These are phyloP conservation scores for Gnathonemus echidnorhynchus DNA, from an alignment of 2,113 vertebrate genomes.

Conservation along the genomic window DNA sequence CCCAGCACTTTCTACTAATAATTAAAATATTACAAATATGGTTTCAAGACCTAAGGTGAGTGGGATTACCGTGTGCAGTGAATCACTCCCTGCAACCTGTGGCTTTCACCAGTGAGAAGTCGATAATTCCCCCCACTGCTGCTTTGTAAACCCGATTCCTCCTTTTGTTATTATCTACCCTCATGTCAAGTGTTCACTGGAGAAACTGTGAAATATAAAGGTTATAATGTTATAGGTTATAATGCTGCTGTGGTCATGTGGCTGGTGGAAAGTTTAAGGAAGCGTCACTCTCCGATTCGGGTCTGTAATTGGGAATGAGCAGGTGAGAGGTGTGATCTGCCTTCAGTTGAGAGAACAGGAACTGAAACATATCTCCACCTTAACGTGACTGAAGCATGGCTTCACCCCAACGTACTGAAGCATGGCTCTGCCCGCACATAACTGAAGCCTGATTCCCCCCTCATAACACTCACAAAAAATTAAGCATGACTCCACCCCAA, in stretches of 20 bases:
- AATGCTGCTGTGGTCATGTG: not conserved
- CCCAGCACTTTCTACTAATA: not conserved
- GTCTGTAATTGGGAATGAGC: not conserved
- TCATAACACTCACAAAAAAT: not conserved
- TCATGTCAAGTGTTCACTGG: not conserved
- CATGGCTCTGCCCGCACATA: not conserved
- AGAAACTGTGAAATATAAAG: not conserved
- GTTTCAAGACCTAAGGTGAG: not conserved
- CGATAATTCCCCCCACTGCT: not conserved
- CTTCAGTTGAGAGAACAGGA: not conserved
- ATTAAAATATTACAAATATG: not conserved
- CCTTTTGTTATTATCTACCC: not conserved
- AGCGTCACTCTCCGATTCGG: not conserved
- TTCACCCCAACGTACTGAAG: not conserved
- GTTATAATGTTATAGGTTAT: not conserved
- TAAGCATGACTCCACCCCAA: not conserved
- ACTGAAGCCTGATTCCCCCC: not conserved
- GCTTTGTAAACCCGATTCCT: not conserved
- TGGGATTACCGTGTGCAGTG: not conserved
- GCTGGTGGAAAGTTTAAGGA: not conserved
- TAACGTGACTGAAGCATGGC: not conserved
- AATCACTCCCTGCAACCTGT: not conserved
- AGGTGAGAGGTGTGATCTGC: not conserved
- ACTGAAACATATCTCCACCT: not conserved
- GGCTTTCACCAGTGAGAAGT: not conserved